Conservation (phyloP, 2,888 invertebrate genomes). For the Glyphotaelius pellucidus region DNA sequence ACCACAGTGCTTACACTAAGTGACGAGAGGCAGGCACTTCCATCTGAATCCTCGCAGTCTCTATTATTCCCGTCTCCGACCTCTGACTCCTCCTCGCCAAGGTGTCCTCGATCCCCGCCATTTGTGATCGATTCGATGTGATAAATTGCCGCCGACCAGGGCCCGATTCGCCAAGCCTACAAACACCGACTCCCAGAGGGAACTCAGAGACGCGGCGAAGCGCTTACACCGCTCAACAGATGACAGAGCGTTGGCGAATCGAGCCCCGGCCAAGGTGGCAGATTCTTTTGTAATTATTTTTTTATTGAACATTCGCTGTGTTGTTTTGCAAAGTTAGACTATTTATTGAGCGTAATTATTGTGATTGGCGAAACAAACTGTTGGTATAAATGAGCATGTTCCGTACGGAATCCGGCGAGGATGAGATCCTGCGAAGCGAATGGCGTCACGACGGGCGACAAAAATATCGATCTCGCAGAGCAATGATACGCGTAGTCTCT, state of each 20-base stretch:
- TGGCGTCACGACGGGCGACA: constrained; percentile 7
- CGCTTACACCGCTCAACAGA: not conserved
- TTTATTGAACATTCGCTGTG: constrained; percentile 52
- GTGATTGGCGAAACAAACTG: constrained; percentile 56
- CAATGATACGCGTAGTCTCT: not conserved
- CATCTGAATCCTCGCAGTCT: not conserved
- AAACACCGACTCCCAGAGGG: constrained; percentile 69
- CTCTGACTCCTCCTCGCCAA: not conserved
- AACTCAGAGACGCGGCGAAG: constrained; percentile 71
- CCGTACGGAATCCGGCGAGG: not conserved
- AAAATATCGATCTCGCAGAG: not conserved
- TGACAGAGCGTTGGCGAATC: constrained; percentile 8
- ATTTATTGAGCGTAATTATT: constrained; percentile 54
- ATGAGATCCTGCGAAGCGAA: constrained; percentile 33
- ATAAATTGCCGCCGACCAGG: constrained; percentile 74
- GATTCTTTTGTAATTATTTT: constrained; percentile 53
- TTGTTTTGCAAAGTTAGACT: constrained; percentile 49
- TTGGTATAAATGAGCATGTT: constrained; percentile 18
- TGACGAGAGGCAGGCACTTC: not conserved
- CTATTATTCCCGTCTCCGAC: constrained; percentile 2
- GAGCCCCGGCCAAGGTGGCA: not conserved
- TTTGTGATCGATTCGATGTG: constrained; percentile 76
- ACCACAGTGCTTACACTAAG: not conserved
- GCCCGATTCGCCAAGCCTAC: constrained; percentile 73
- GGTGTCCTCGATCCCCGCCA: constrained; percentile 67